Conservation (phyloP, 2,113 vertebrate species). For the Polypterus senegalus region DNA sequence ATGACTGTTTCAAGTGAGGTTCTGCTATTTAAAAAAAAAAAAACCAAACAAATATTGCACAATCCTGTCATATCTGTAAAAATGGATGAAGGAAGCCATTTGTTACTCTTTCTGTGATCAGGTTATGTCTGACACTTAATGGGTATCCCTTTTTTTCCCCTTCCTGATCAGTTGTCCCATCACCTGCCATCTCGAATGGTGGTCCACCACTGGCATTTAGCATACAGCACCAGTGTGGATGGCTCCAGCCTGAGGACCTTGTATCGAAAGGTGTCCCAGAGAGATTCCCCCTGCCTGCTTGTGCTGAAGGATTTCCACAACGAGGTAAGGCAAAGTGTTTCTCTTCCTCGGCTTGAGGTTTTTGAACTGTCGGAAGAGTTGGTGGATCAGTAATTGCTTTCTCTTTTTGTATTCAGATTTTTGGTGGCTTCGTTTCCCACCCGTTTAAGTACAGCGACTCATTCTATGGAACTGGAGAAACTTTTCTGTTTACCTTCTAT, state of each 20-base stretch:
- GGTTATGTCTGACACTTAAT: no score
- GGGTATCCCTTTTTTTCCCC: not conserved
- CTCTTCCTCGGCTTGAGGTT: no score
- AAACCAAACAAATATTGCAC: no score
- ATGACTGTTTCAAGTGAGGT: no score
- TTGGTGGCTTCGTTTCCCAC: conserved; percentile 57
- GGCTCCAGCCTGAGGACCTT: conserved; percentile 59
- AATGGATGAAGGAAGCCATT: no score
- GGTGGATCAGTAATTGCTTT: no score
- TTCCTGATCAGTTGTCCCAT: conserved; percentile 36
- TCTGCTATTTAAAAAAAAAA: no score
- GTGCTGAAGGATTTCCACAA: conserved; percentile 49
- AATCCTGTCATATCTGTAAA: no score
- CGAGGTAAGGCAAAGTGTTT: conserved; percentile 33
- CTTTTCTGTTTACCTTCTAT: conserved; percentile 55
- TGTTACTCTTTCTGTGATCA: no score
- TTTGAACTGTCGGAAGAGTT: no score
- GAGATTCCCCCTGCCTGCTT: conserved; percentile 48
- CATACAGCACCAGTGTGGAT: conserved; percentile 48
- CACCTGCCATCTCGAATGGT: conserved; percentile 54
- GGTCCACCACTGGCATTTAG: conserved; percentile 42
- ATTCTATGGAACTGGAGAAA: conserved; percentile 60
- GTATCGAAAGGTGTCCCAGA: conserved; percentile 46
- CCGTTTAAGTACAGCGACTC: conserved; percentile 46
- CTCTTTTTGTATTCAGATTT: conserved; percentile 32